Percentiles rank a stretch among this genome's conserved stretches.
Conservation (phyloP, 2,888 invertebrate genomes). For the Lithosia quadra region DNA sequence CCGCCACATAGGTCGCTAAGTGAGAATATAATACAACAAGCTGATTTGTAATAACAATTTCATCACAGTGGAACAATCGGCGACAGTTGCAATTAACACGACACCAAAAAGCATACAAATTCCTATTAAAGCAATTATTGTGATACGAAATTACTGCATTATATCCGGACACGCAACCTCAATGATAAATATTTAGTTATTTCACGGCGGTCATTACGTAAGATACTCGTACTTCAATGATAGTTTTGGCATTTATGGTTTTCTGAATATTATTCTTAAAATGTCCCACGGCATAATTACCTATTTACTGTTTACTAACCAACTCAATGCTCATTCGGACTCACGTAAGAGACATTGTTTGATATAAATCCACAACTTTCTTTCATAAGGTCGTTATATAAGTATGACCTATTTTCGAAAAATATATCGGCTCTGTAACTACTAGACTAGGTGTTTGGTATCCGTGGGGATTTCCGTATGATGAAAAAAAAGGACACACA, state of each 20-base stretch:
- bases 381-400: too few relatives aligned
- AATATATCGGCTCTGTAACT: too few relatives aligned
- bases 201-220: background rate
- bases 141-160: constrained; percentile 27
- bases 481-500: too few relatives aligned
- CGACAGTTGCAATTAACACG: constrained; percentile 1
- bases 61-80: constrained; percentile 29
- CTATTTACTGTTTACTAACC: too few relatives aligned
- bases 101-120: constrained; percentile 6
- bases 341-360: too few relatives aligned
- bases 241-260: background rate
- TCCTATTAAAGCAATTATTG: constrained; percentile 14
- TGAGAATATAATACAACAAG: background rate
- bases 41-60: constrained; percentile 24
- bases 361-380: too few relatives aligned
- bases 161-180: constrained; percentile 37
- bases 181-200: background rate
- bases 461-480: too few relatives aligned
- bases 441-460: too few relatives aligned
- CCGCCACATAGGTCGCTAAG: background rate
- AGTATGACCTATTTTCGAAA: too few relatives aligned
- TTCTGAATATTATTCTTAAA: background rate
- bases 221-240: background rate
- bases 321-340: too few relatives aligned
- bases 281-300: too few relatives aligned